Evolutionary conservation across 1,140 invertebrate species (phyloP).

Genomic region (Brachionus koreanus): DNA sequence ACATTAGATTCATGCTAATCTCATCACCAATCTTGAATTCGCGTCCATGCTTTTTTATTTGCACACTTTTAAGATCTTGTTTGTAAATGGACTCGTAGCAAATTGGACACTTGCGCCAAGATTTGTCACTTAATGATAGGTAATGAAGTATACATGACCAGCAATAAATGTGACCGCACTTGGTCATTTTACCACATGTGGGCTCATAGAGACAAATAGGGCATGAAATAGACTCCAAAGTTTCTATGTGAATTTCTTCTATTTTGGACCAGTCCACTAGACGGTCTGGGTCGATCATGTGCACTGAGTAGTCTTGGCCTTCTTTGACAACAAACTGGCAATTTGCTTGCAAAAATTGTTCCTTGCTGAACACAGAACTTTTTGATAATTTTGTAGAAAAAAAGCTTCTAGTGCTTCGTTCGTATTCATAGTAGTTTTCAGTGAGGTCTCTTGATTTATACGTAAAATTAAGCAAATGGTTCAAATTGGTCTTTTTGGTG

Average conservation of each 20-base stretch:
- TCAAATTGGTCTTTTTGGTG: conserved; percentile 66
- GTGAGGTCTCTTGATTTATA: conserved; percentile 66
- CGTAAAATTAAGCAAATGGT: conserved; percentile 78
- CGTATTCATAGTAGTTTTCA: conserved; percentile 31
- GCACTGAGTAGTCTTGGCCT: conserved; percentile 70
- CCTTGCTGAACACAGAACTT: conserved; percentile 65
- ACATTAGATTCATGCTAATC: conserved; percentile 78
- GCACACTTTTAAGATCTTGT: neutral
- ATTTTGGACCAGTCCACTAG: conserved; percentile 84
- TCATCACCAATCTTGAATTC: conserved; percentile 66
- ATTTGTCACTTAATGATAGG: conserved; percentile 73
- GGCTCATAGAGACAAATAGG: conserved; percentile 84
- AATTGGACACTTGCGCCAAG: conserved; percentile 76
- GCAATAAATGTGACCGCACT: conserved; percentile 91
- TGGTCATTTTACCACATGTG: conserved; percentile 75
- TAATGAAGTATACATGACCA: conserved; percentile 93
- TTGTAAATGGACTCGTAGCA: conserved; percentile 71
- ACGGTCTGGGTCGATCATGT: conserved; percentile 76
- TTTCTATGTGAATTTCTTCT: conserved; percentile 69
- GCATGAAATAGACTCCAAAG: conserved; percentile 61
- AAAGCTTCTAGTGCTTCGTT: neutral
- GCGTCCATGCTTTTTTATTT: neutral
- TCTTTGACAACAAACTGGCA: conserved; percentile 88
- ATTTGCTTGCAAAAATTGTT: conserved; percentile 87
- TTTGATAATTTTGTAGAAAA: conserved; percentile 36